A percentile compares a stretch with the other conserved stretches of the same genome.
Evolutionary conservation across 2,888 invertebrate genomes (phyloP).

Genomic region (Phragmatobia fuliginosa): DNA sequence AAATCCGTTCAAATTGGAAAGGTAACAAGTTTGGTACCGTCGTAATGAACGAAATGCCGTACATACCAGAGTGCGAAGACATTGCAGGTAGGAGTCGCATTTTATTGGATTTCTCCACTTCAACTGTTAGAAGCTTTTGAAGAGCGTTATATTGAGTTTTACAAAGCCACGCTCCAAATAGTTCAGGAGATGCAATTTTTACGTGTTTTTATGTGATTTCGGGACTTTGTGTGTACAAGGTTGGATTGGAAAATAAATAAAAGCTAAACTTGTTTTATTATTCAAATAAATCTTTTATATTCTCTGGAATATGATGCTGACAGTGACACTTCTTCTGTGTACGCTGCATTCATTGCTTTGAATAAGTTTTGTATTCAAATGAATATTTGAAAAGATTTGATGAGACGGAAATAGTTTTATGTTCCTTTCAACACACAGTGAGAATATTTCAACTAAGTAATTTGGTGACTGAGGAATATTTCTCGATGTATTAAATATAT

Average conservation of each 20-base stretch:
- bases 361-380: neutral
- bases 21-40: constrained; percentile 76
- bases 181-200: constrained; percentile 39
- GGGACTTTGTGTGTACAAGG: neutral
- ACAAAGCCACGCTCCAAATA: constrained; percentile 47
- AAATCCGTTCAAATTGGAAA: constrained; percentile 72
- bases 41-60: constrained; percentile 79
- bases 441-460: neutral
- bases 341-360: neutral
- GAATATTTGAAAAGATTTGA: neutral
- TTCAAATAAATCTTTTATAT: neutral
- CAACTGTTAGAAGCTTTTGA: constrained; percentile 57
- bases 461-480: neutral
- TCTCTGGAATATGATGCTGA: neutral
- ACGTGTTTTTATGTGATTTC: constrained; percentile 16
- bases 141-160: constrained; percentile 70
- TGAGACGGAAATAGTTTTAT: neutral
- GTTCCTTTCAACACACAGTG: neutral
- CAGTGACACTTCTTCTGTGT: neutral
- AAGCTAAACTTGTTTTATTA: neutral
- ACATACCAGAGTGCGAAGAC: constrained; percentile 73
- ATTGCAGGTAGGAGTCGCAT: constrained; percentile 67
- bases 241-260: neutral
- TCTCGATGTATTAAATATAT: neutral
- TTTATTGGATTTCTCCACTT: constrained; percentile 77